These are phyloP conservation scores for Aphyosemion australe DNA, from an alignment of 2,113 vertebrate genomes.

Conservation along the genomic window DNA sequence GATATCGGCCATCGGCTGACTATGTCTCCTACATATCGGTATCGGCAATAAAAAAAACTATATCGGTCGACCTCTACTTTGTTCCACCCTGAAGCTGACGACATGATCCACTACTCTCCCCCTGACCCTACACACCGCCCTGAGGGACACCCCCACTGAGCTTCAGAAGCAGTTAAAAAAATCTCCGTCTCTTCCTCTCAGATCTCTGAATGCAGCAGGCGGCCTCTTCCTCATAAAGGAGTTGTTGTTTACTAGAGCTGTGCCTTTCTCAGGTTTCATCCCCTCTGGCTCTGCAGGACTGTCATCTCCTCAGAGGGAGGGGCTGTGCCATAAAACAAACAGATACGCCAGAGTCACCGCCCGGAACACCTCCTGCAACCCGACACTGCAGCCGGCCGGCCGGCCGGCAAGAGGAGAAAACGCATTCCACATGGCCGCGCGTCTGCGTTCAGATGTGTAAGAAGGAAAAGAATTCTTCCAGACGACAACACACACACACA, in stretches of 20 bases:
- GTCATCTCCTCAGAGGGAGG: constrained; percentile 70
- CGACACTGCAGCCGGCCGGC: constrained; percentile 41
- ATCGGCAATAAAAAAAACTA: too few species aligned
- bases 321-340: constrained; percentile 72
- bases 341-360: constrained; percentile 63
- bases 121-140: background rate
- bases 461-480: constrained; percentile 26
- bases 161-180: constrained; percentile 32
- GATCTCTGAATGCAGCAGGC: constrained; percentile 50
- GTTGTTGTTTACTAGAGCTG: constrained; percentile 73
- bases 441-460: constrained; percentile 35
- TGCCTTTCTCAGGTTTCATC: constrained; percentile 72
- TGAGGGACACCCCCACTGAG: constrained; percentile 3
- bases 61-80: too few species aligned
- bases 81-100: too few species aligned
- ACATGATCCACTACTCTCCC: too few species aligned
- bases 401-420: constrained; percentile 5
- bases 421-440: constrained; percentile 57
- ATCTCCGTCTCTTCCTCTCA: constrained; percentile 36
- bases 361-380: constrained; percentile 66
- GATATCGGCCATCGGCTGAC: too few species aligned
- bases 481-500: constrained; percentile 17
- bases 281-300: constrained; percentile 66
- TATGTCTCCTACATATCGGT: too few species aligned
- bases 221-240: constrained; percentile 64